These are phyloP conservation scores for Euspilapteryx auroguttella DNA, from an alignment of 2,888 invertebrate species.

Conservation along the genomic window DNA sequence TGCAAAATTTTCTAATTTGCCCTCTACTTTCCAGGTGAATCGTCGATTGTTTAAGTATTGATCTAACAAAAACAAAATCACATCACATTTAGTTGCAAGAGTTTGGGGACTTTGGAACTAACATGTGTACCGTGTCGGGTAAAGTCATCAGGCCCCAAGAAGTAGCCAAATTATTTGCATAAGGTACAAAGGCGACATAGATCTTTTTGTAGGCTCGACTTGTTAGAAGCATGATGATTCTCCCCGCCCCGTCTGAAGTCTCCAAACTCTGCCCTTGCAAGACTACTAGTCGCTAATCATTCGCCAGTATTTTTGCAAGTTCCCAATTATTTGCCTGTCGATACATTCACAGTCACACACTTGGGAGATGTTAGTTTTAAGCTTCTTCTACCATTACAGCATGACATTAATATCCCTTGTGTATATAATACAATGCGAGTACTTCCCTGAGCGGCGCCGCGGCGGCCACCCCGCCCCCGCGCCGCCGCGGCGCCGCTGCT, in stretches of 20 bases:
- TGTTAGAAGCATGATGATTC: too few relatives aligned
- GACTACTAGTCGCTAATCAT: conserved; percentile 31
- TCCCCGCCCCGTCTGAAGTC: too few relatives aligned
- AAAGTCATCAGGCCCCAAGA: too few relatives aligned
- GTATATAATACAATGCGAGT: too few relatives aligned
- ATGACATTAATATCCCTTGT: conserved; percentile 51
- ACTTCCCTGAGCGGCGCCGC: conserved; percentile 29
- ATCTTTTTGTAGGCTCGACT: too few relatives aligned
- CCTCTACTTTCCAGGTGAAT: conserved; percentile 59
- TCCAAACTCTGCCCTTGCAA: conserved; percentile 46
- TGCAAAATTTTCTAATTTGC: conserved; percentile 57
- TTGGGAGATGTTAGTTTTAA: conserved; percentile 50
- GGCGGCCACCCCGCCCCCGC: neutral
- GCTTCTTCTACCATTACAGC: conserved; percentile 51
- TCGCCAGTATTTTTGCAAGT: conserved; percentile 49
- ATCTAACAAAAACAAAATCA: conserved; percentile 43
- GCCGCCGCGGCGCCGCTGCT: neutral
- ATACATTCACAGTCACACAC: conserved; percentile 43
- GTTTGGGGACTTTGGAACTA: conserved; percentile 7
- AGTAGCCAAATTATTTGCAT: too few relatives aligned
- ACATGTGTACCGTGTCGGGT: conserved; percentile 18
- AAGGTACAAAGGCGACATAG: too few relatives aligned
- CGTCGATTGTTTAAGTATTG: conserved; percentile 55
- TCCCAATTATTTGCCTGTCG: conserved; percentile 47
- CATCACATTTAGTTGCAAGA: conserved; percentile 24